Evolutionary conservation across 2,888 invertebrate species (phyloP), one percentile per base, ranked within the genome.

Genomic region (Clunio marinus): DNA sequence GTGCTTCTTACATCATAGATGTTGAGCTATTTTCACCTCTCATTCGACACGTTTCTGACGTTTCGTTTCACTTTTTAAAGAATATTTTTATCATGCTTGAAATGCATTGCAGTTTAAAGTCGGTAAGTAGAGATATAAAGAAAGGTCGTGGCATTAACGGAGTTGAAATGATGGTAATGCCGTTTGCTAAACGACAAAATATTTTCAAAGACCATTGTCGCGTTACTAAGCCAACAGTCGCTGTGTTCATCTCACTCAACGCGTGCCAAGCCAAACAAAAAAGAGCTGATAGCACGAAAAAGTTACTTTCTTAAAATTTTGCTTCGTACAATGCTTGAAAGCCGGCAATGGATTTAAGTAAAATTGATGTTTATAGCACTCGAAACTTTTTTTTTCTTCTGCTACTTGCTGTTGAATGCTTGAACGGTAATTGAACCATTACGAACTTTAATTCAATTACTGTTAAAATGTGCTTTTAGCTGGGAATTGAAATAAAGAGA

Each of bases 401-500:
- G 22, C 41, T 62, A 15, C 41, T 41, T 10, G n/a, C 32, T 7
- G 32, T 32, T 32, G 32, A 32, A 32, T 24, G 59, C 59, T 59
- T 59, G 32, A 63, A 63, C 28, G 15, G 20, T 63, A 63, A 63
- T 63, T 63, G 63, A 63, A 63, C 63, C 63, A 63, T 63, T 63
- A 63, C 63, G 37, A 46, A 45, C 62, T 45, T 63, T 17, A 45
- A 63, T 63, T 63, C 63, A 63, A 63, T 63, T 63, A 46, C 24
- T 20, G 8, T 59, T 7, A 3, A 4, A 17, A 8, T 17, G 22
- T 17, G 51, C 51, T 51, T 17, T 51, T 22, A 2, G 41, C 41
- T 41, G 10, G 15, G 15, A n/a, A 41, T 41, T 41, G 41, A 41
- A 15, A 41, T 41, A 41, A 41, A 41, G 10, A 41, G 41, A 41